Evolutionary conservation across 2,113 vertebrate genomes (phyloP).

Genomic region (Jaculus jaculus): DNA sequence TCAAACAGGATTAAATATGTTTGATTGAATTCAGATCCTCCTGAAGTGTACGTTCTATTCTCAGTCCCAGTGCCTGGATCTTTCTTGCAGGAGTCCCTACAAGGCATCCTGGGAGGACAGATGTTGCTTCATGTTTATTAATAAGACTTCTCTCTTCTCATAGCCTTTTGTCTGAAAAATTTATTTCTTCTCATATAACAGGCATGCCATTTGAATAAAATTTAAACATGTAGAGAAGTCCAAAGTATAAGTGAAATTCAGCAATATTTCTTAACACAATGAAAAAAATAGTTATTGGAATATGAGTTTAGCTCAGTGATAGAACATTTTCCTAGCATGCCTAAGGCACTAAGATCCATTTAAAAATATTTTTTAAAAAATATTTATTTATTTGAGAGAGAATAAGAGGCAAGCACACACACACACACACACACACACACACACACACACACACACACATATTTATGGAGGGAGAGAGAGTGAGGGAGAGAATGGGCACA

Average conservation of each 20-base stretch:
- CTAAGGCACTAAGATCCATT: background rate
- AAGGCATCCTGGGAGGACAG: background rate
- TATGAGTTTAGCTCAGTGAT: too few relatives aligned
- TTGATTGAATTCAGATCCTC: background rate
- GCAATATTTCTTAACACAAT: background rate
- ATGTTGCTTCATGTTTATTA: background rate
- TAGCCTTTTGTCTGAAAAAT: background rate
- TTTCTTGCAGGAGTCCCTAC: background rate
- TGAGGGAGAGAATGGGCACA: too few relatives aligned
- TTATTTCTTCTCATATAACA: background rate
- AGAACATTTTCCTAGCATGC: background rate
- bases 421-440: too few relatives aligned
- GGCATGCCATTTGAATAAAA: constrained; percentile 6
- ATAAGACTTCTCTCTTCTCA: background rate
- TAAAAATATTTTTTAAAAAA: too few relatives aligned
- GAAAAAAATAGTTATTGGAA: background rate
- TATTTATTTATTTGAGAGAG: too few relatives aligned
- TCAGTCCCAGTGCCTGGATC: background rate
- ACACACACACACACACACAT: too few relatives aligned
- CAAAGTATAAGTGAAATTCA: background rate
- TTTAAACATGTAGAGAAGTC: constrained; percentile 6
- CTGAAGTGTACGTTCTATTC: background rate
- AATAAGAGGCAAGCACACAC: too few relatives aligned
- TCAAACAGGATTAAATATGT: background rate
- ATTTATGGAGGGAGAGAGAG: too few relatives aligned